Evolutionary conservation across 2,888 invertebrate genomes (phyloP).

Genomic region (Acronicta aceris): DNA sequence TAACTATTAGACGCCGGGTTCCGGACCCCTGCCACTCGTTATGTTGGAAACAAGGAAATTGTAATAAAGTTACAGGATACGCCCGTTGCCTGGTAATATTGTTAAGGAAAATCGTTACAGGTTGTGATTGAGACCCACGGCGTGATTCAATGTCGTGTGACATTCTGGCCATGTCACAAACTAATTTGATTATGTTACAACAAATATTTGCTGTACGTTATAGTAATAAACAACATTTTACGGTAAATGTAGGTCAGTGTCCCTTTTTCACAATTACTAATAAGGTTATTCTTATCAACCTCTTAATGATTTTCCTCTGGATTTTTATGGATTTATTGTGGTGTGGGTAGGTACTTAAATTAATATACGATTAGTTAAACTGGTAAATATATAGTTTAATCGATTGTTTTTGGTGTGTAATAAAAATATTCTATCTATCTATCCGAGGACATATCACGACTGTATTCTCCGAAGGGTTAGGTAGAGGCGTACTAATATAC

Average conservation of each 20-base stretch:
- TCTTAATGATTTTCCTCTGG: too few species aligned
- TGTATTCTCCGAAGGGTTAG: too few species aligned
- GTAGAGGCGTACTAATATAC: too few species aligned
- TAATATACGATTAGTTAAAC: too few species aligned
- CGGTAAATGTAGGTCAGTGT: constrained; percentile 24
- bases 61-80: constrained; percentile 78
- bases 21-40: constrained; percentile 74
- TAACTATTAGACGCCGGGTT: constrained; percentile 76
- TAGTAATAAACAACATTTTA: constrained; percentile 6
- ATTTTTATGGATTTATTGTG: too few species aligned
- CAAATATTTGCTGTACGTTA: constrained; percentile 36
- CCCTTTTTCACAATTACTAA: background rate
- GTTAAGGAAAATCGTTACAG: constrained; percentile 75
- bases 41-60: constrained; percentile 79
- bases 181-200: constrained; percentile 55
- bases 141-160: constrained; percentile 37
- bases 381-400: too few species aligned
- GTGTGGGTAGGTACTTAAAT: too few species aligned
- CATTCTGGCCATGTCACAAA: constrained; percentile 56
- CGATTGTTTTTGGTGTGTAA: too few species aligned
- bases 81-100: constrained; percentile 73
- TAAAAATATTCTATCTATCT: too few species aligned
- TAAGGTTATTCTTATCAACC: too few species aligned
- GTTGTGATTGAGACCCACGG: constrained; percentile 64
- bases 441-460: too few species aligned